Percentiles rank a stretch among this genome's conserved stretches.
These are phyloP conservation scores for Litoditis marina DNA, from an alignment of 2,888 invertebrate species.

Conservation along the genomic window DNA sequence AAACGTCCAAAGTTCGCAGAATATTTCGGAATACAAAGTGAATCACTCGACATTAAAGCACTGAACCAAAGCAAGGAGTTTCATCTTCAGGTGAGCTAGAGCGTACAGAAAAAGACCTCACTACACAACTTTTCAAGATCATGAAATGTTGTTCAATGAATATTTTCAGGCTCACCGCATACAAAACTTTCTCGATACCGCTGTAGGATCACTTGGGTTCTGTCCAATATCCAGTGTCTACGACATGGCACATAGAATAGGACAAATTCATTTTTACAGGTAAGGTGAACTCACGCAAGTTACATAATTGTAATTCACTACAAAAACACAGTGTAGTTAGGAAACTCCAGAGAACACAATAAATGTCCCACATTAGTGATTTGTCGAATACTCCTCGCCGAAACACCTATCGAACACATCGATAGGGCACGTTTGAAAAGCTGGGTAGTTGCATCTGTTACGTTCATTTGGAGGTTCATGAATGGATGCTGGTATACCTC, in stretches of 20 bases:
- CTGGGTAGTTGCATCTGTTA: background rate
- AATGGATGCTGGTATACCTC: background rate
- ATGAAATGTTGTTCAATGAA: background rate
- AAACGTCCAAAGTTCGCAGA: conserved; percentile 56
- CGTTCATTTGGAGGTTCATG: background rate
- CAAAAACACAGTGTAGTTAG: background rate
- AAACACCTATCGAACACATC: too few species aligned
- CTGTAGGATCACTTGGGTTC: conserved; percentile 53
- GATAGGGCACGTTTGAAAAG: too few species aligned
- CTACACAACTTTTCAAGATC: background rate
- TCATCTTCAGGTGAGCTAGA: conserved; percentile 51
- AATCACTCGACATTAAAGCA: conserved; percentile 40
- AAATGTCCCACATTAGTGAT: too few species aligned
- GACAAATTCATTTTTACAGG: conserved; percentile 55
- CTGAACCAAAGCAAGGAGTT: conserved; percentile 51
- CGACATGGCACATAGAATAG: conserved; percentile 54
- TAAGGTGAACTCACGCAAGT: too few species aligned
- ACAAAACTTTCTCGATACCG: conserved; percentile 53
- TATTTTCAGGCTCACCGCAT: conserved; percentile 48
- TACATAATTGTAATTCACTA: background rate
- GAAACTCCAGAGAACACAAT: too few species aligned
- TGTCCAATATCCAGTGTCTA: conserved; percentile 51
- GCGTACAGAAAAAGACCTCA: too few species aligned
- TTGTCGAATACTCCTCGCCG: background rate
- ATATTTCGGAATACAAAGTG: conserved; percentile 52